Percentiles rank a stretch among this genome's conserved stretches.
Evolutionary conservation across 2,888 invertebrate genomes (phyloP).

Genomic region (Tipula unca): DNA sequence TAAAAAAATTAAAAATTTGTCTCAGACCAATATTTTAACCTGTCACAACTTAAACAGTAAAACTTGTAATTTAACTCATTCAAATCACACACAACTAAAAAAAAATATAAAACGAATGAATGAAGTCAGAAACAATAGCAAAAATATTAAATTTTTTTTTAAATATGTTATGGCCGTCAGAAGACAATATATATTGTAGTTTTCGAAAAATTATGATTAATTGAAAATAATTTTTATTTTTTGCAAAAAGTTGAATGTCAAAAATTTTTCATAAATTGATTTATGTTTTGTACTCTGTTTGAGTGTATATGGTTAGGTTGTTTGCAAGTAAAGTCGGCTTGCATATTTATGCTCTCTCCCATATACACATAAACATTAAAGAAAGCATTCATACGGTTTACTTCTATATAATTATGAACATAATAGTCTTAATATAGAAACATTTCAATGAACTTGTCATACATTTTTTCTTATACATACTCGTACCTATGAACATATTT

Average conservation of each 20-base stretch:
- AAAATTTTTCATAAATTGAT: neutral
- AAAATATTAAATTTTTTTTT: neutral
- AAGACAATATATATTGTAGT: neutral
- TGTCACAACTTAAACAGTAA: slow-evolving; percentile 1
- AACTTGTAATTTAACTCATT: slow-evolving; percentile 16
- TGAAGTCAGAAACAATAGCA: neutral
- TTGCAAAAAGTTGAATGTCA: neutral
- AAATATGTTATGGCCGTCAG: neutral
- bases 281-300: neutral
- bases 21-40: neutral
- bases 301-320: neutral
- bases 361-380: neutral
- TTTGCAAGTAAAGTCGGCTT: neutral
- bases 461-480: neutral
- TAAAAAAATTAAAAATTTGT: neutral
- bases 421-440: neutral
- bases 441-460: neutral
- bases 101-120: neutral
- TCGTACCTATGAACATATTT: neutral
- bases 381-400: neutral
- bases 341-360: neutral
- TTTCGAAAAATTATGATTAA: slow-evolving; percentile 8
- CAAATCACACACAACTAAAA: neutral
- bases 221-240: neutral
- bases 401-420: neutral